Base-by-base conservation (phyloP, 2,888 invertebrate genomes). In the Caenorhabditis auriculariae region DNA sequence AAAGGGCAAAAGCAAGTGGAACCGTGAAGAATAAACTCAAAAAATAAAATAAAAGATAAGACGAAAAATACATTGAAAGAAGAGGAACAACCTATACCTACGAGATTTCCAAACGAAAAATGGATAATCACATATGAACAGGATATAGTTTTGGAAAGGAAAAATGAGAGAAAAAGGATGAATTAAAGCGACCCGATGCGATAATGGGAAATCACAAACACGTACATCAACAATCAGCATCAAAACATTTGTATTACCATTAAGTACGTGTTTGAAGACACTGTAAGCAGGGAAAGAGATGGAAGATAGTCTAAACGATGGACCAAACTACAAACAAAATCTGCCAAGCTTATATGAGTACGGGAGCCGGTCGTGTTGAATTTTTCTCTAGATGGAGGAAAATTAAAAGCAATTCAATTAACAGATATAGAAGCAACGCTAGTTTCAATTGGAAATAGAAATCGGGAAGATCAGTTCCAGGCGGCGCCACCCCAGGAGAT, bases 131-230 rank as follows among this genome's bases (percentile, higher is more conserved):
- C n/a, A 37, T 23, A 26, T 15, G 24, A 50, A 35, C 49, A 24
- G 35, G 42, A 27, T 26, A 47, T 37, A 43, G 19, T 21, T 21
- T 44, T 23, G 37, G 38, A 50, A 37, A 29, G n/a, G 19, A 38
- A 29, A 15, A 15, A 29, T 28, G 38, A 49, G 23, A 37, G 28
- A n/a, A 38, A 21, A 23, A 15, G 23, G 15, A 26, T 4, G 21
- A 15, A 29, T n/a, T n/a, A 47, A 26, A 54, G 15, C 26, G 26
- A 44, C 24, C 44, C 26, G 27, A 44, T n/a, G n/a, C 44, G 29
- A 26, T 17, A 44, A 44, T 23, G 9, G n/a, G 17, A 45, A 45
- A 45, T 12, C 9, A 9, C 15, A 15, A 9, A 35, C 47, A 38
- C 43, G 23, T 19, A 35, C 23, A 32, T 12, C 7, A 6, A 38